Evolutionary conservation across 1,140 invertebrate species (phyloP).

Genomic region (Heliconius himera): DNA sequence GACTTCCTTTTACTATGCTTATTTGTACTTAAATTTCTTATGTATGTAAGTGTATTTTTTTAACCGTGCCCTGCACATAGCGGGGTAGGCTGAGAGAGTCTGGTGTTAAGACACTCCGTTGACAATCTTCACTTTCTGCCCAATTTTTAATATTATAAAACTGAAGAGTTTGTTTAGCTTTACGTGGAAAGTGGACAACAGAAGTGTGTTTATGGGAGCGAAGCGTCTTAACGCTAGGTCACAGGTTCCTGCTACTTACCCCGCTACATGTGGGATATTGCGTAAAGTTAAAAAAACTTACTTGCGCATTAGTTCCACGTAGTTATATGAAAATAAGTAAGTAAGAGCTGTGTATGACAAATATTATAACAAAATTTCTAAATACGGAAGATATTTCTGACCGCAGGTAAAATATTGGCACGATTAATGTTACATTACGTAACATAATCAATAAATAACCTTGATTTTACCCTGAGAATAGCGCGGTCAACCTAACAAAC

Average conservation of each 20-base stretch:
- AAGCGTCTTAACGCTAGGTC: background rate
- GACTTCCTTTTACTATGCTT: constrained; percentile 11
- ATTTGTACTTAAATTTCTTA: background rate
- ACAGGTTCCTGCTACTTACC: background rate
- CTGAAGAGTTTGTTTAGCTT: no score
- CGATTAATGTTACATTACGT: no score
- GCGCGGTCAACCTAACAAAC: no score
- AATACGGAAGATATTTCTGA: no score
- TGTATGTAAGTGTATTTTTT: background rate
- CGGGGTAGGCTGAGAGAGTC: background rate
- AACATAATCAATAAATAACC: no score
- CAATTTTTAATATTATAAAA: no score
- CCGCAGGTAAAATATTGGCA: no score
- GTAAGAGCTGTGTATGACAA: no score
- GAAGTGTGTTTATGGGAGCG: background rate
- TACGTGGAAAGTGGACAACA: background rate
- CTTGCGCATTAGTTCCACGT: background rate
- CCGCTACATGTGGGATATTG: background rate
- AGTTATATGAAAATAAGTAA: no score
- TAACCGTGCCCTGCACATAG: background rate
- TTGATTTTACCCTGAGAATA: no score
- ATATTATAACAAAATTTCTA: no score
- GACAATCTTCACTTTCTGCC: no score
- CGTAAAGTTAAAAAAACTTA: background rate
- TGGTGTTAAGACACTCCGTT: background rate